Conservation (phyloP, 1,140 invertebrate species). For the Lutraria rhynchaena region DNA sequence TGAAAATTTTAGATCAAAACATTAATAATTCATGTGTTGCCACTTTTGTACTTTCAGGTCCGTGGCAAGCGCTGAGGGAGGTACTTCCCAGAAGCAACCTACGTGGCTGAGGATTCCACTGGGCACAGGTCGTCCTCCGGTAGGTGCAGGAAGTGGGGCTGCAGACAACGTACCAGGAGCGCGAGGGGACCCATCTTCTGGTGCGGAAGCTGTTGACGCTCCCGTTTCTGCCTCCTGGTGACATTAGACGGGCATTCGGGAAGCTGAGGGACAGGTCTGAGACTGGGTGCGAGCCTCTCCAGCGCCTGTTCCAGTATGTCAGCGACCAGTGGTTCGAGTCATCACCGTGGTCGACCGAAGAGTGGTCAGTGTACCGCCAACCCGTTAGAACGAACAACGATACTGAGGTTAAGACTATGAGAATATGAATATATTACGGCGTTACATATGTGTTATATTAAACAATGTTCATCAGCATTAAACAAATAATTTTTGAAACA, state of each 20-base stretch:
- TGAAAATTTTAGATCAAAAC: not conserved
- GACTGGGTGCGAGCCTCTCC: no score
- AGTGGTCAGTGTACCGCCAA: no score
- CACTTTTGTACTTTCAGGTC: conserved; percentile 1
- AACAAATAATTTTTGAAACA: no score
- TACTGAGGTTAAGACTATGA: conserved; percentile 21
- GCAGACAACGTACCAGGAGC: not conserved
- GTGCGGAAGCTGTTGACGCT: not conserved
- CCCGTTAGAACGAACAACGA: conserved; percentile 50
- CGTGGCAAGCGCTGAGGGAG: not conserved
- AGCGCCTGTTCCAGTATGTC: not conserved
- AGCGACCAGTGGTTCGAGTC: not conserved
- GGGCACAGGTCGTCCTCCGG: not conserved
- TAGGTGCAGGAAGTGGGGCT: not conserved
- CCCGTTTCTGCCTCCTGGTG: no score
- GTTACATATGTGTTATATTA: no score
- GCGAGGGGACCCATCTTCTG: not conserved
- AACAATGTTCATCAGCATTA: no score
- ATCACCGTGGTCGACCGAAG: conserved; percentile 1
- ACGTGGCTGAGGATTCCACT: not conserved
- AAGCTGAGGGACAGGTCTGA: no score
- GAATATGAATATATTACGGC: no score
- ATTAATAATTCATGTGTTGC: not conserved
- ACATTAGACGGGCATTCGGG: no score
- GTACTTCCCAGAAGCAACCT: not conserved